Evolutionary conservation across 1,140 invertebrate genomes (phyloP).

Genomic region (Calosoma granatense): DNA sequence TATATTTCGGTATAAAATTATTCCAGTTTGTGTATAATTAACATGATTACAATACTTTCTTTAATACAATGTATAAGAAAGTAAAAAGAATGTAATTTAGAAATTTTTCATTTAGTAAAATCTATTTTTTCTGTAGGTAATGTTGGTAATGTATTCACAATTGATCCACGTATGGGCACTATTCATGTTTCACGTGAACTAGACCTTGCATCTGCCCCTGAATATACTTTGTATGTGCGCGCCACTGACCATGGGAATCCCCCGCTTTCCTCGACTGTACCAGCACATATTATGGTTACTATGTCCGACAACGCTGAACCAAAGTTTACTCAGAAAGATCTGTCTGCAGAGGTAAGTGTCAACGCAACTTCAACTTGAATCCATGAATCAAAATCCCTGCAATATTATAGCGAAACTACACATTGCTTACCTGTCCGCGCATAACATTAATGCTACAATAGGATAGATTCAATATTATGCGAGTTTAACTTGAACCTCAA

Average conservation of each 20-base stretch:
- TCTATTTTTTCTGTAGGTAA: constrained; percentile 57
- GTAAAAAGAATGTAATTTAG: too few species aligned
- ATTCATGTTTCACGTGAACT: constrained; percentile 64
- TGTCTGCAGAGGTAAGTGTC: constrained; percentile 49
- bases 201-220: constrained; percentile 55
- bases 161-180: constrained; percentile 66
- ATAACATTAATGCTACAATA: too few species aligned
- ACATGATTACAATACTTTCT: too few species aligned
- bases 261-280: constrained; percentile 61
- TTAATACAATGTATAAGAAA: too few species aligned
- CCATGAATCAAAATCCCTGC: too few species aligned
- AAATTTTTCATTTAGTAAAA: too few species aligned
- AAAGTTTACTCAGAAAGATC: constrained; percentile 53
- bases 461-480: too few species aligned
- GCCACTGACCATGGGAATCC: constrained; percentile 72
- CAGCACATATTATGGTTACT: constrained; percentile 76
- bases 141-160: constrained; percentile 70
- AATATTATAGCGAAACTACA: too few species aligned
- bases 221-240: constrained; percentile 74
- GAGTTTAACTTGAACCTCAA: too few species aligned
- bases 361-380: too few species aligned
- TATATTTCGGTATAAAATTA: not conserved
- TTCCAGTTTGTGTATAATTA: too few species aligned
- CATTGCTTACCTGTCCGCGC: too few species aligned
- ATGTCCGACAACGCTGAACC: constrained; percentile 85